Evolutionary conservation across 1,140 invertebrate genomes (phyloP), one percentile per base, ranked within the genome.

Genomic region (Coelopa frigida): DNA sequence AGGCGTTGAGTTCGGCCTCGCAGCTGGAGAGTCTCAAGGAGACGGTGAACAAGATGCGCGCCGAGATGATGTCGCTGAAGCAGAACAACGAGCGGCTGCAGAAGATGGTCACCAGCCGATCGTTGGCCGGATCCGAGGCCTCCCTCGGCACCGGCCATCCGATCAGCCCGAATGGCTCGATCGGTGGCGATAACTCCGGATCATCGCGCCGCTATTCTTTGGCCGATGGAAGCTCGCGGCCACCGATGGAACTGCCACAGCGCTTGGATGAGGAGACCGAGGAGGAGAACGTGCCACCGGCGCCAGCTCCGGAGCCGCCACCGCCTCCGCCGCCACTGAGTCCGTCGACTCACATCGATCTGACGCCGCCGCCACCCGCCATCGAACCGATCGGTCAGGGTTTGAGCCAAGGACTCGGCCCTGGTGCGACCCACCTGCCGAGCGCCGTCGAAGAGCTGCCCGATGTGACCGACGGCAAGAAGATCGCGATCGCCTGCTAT

Each of bases 31-130:
- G 90, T 49, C 75, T 98, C 1, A 92, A 94, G 67, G 94, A 98
- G 63, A 94, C 89, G 29, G 89, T 98, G 59, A 92, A 86, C 58
- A 94, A 93, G 72, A 94, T 98, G 91, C 85, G 89, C 72, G 86
- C 86, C 66, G 94, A 98, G 73, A 97, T 98, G 91, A 73, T 91
- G 54, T 91, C 87, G 56, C 72, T 98, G 54, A 96, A 96, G 65
- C 91, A 96, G 59, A 96, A 98, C 65, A 98, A 98, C 69, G 92
- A 97, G 58, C 78, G 94, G 26, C 75, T 98, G 1, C 92, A 96
- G 58, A 78, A 88, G 53, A 73, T 94, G 52, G 86, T 94, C 2
- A 84, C 84, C 4, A 85, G 81, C 20, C 83, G 89, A 56, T 89
- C 86, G 0, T 61, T 89, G 27, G 84, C 84, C 2, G 87, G 87